Conservation (phyloP, 1,140 invertebrate species). For the Atta cephalotes region DNA sequence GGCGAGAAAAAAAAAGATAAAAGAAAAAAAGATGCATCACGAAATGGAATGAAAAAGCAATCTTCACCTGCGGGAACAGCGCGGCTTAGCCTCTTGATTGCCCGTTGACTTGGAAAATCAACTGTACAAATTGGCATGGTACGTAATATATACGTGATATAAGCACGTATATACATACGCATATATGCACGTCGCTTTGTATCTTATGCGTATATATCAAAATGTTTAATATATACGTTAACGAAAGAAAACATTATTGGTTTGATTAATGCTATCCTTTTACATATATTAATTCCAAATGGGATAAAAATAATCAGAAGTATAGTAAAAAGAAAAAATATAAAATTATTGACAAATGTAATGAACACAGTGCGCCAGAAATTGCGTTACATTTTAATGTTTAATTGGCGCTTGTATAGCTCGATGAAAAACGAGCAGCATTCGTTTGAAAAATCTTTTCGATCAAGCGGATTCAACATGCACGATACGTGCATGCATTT, state of each 20-base stretch:
- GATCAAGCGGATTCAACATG: not conserved
- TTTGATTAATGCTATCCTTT: conserved; percentile 2
- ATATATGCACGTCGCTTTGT: not conserved
- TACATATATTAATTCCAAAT: conserved; percentile 35
- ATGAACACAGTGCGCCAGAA: conserved; percentile 39
- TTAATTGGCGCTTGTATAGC: conserved; percentile 31
- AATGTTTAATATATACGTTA: conserved; percentile 22
- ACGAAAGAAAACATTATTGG: not conserved
- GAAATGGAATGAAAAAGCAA: conserved; percentile 68
- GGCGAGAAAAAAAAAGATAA: conserved; percentile 52
- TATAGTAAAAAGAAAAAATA: conserved; percentile 4
- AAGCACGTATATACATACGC: not conserved
- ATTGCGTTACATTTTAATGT: conserved; percentile 56
- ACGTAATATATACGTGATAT: not conserved
- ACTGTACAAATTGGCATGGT: conserved; percentile 64
- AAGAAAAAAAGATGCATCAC: too few species aligned
- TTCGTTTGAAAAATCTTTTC: conserved; percentile 9
- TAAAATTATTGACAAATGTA: conserved; percentile 34
- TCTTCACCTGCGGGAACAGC: conserved; percentile 54
- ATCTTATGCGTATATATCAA: not conserved
- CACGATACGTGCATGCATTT: not conserved
- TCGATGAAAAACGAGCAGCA: conserved; percentile 22
- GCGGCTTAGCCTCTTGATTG: conserved; percentile 64
- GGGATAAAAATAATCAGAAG: conserved; percentile 27
- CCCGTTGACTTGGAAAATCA: conserved; percentile 73